Base-by-base conservation (phyloP, 2,113 vertebrate genomes). In the Seriola quinqueradiata region DNA sequence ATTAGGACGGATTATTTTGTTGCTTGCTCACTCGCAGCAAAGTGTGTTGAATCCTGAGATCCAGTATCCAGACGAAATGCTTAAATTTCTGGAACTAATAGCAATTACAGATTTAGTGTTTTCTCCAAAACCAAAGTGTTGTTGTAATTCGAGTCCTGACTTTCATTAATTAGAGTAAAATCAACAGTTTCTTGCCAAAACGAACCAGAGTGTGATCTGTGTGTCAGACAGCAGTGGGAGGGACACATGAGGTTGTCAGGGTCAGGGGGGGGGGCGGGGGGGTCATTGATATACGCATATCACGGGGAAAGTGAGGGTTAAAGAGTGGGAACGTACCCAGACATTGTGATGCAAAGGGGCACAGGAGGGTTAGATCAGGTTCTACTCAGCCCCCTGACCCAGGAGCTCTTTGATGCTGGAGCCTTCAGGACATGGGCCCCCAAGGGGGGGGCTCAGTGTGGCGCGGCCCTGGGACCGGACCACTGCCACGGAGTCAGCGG, bases 331-430 rank as follows among this genome's bases (percentile, higher is more conserved):
- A 92, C 46, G 84, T 87, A 87, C 75, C 68, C 28, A 7, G 19
- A 81, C 88, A 94, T 95, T 95, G 93, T 94, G 79, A 95, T 95
- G 92, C 91, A 87, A 88, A 87, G 86, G 86, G 75, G 70, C 75
- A 85, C 57, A 11, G 81, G 87, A 84, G 92, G 91, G 89, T 91
- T 87, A 92, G 89, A 89, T 71, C 81, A 90, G 89, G 89, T 93
- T 89, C 82, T 72, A 48, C 70, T 89, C 73, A 17, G 90, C 87
- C 92, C 86, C 85, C 83, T 84, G 83, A 90, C 88, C 90, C 19
- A 1, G 58, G 55, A 54, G 44, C 74, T 66, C 93, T 95, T 95
- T 95, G 93, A 95, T 93, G 88, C 76, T 40, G 32, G 13, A 72
- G 82, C 75, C 80, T 89, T 81, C 72, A 75, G 91, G 85, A 89